phyloP scores from a whole-genome alignment of 2,888 invertebrate genomes.

The Catocala nupta region DNA sequence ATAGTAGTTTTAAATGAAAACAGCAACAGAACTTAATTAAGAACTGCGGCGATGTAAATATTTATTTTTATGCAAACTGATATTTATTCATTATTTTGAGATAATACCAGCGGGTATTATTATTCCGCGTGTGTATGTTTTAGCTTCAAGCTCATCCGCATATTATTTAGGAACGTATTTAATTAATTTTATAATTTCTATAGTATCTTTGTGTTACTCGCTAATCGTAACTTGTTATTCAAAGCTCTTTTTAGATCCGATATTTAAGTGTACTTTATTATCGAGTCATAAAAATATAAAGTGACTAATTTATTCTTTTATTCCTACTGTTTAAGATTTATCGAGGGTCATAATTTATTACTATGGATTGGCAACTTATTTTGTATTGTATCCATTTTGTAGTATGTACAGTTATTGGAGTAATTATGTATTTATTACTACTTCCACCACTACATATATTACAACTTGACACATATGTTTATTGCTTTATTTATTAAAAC shows the following conservation, averaged over 20 bases:
- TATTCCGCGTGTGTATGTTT: constrained; percentile 15
- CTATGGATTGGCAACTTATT: too few relatives aligned
- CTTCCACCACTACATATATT: too few relatives aligned
- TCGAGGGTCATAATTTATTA: too few relatives aligned
- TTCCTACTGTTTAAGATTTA: too few relatives aligned
- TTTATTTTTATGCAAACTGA: constrained; percentile 21
- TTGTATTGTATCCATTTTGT: too few relatives aligned
- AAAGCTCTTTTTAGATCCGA: constrained; percentile 17
- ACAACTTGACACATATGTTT: too few relatives aligned
- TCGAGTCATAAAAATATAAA: too few relatives aligned
- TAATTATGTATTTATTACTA: too few relatives aligned
- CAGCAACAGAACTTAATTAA: constrained; percentile 14
- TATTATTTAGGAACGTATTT: constrained; percentile 23
- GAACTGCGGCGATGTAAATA: constrained; percentile 11
- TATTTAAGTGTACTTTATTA: constrained; percentile 1
- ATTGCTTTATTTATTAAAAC: too few relatives aligned
- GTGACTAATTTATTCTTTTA: too few relatives aligned
- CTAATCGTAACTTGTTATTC: constrained; percentile 24
- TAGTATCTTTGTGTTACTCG: constrained; percentile 25
- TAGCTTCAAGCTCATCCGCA: constrained; percentile 25
- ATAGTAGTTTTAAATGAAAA: constrained; percentile 11
- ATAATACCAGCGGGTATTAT: constrained; percentile 14
- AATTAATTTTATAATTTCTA: constrained; percentile 41
- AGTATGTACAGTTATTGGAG: too few relatives aligned
- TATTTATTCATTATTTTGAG: constrained; percentile 22